Base-by-base conservation (phyloP, 2,797 vertebrate species). In the Premnoplex brunnescens region DNA sequence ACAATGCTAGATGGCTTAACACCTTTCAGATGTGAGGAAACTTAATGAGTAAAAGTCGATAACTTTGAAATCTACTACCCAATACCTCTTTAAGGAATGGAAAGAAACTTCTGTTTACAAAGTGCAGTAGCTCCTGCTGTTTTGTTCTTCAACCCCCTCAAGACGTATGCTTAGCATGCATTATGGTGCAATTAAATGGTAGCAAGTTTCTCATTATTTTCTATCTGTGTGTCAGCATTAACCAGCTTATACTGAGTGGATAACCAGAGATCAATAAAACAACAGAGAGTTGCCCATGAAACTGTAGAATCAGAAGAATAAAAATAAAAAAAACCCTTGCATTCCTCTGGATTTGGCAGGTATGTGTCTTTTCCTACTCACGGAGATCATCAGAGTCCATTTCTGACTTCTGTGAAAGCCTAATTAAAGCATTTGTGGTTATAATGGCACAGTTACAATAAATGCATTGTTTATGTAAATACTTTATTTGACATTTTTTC, bases 201-300 rank as follows among this genome's bases (percentile, higher is more conserved):
- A 92, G 59, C 37, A 73, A 46, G 56, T 72, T 87, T 94, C 71
- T 93, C 11, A n/a, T 62, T 32, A 9, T 44, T 93, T 62, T 7
- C 15, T 87, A 27, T 85, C 30, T 66, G 16, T 69, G 71, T 87
- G 69, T 86, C 69, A 90, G 41, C 62, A 80, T 94, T 95, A 94
- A 59, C 55, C 82, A 58, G 17, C 32, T 76, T 92, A 68, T 37
- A 72, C 52, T 75, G 58, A 80, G 55, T 43, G 55, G 36, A 8
- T 21, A 73, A 6, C 66, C 36, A 43, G 51, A 76, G 36, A 55
- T 62, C 18, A 73, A 7, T 73, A 55, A 79, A 85, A 43, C 28
- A 58, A 23, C 0, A 0, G 12, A 37, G 56, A 68, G 24, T 54
- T 79, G 34, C 46, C 46, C 23, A 10, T 18, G 49, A 60, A 85